Evolutionary conservation across 2,888 invertebrate genomes (phyloP).

Genomic region (Sthenelais limicola): DNA sequence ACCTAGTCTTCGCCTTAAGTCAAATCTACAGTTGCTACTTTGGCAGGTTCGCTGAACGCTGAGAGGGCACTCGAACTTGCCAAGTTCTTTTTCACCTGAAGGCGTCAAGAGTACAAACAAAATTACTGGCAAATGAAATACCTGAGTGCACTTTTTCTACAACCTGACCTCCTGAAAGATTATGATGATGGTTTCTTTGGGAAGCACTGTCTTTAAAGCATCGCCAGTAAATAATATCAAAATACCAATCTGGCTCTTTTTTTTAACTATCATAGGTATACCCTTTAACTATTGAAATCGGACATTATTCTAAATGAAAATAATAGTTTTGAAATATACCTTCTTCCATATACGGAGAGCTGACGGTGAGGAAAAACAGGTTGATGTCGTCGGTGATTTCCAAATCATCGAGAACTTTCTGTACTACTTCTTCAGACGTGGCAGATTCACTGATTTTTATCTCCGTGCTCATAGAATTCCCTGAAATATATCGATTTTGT

Average conservation of each 20-base stretch:
- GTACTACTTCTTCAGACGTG: conserved; percentile 15
- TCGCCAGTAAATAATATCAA: too few species aligned
- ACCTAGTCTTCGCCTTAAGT: not conserved
- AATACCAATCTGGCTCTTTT: too few species aligned
- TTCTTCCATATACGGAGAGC: not conserved
- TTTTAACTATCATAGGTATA: too few species aligned
- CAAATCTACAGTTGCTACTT: conserved; percentile 1
- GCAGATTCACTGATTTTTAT: conserved; percentile 7
- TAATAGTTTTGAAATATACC: not conserved
- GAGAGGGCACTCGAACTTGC: conserved; percentile 23
- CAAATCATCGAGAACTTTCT: conserved; percentile 2
- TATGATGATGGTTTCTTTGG: too few species aligned
- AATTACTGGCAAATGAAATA: too few species aligned
- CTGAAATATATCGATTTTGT: too few species aligned
- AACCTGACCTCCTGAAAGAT: too few species aligned
- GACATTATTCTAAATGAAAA: too few species aligned
- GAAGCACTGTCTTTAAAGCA: too few species aligned
- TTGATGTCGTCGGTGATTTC: conserved; percentile 33
- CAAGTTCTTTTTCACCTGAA: conserved; percentile 9
- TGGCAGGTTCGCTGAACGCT: conserved; percentile 4
- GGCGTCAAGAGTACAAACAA: too few species aligned
- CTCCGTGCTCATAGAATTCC: not conserved
- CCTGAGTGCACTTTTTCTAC: too few species aligned
- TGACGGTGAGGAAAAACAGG: conserved; percentile 29
- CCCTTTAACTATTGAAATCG: too few species aligned